phyloP scores from a whole-genome alignment of 2,888 invertebrate genomes.

The Mimas tiliae region DNA sequence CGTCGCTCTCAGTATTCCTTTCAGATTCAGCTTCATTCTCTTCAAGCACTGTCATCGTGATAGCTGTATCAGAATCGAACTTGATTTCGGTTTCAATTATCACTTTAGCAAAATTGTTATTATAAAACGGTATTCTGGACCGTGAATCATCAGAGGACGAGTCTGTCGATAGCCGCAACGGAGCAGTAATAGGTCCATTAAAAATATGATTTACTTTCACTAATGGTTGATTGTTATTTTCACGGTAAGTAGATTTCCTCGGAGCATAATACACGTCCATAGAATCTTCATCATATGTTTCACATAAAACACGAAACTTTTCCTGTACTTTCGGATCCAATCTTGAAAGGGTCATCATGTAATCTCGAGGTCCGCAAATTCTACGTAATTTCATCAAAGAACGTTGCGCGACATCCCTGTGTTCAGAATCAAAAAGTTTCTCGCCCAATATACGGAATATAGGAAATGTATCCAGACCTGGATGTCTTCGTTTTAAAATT shows the following conservation, averaged over 20 bases:
- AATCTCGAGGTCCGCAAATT: slow-evolving; percentile 87
- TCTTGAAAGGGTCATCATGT: slow-evolving; percentile 82
- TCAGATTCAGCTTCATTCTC: slow-evolving; percentile 84
- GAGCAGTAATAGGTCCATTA: slow-evolving; percentile 56
- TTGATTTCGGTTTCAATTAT: slow-evolving; percentile 94
- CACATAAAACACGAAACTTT: slow-evolving; percentile 74
- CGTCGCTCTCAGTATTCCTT: slow-evolving; percentile 72
- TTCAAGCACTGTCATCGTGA: slow-evolving; percentile 93
- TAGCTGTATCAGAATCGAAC: slow-evolving; percentile 91
- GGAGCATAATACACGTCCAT: slow-evolving; percentile 77
- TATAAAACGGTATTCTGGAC: slow-evolving; percentile 65
- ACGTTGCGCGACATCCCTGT: slow-evolving; percentile 89
- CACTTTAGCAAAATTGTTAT: slow-evolving; percentile 85
- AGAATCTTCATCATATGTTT: slow-evolving; percentile 77
- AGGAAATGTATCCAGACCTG: slow-evolving; percentile 76
- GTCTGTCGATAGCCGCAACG: slow-evolving; percentile 68
- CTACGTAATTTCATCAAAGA: slow-evolving; percentile 89
- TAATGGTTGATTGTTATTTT: slow-evolving; percentile 59
- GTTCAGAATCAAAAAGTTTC: slow-evolving; percentile 78
- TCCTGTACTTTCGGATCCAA: slow-evolving; percentile 79
- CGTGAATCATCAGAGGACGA: slow-evolving; percentile 87
- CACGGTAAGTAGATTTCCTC: slow-evolving; percentile 58
- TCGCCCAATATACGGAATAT: slow-evolving; percentile 82
- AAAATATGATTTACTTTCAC: slow-evolving; percentile 70
- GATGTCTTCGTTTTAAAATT: slow-evolving; percentile 79